Evolutionary conservation across 1,140 invertebrate species (phyloP), one percentile per base, ranked within the genome.

Genomic region (Paraescarpia echinospica): DNA sequence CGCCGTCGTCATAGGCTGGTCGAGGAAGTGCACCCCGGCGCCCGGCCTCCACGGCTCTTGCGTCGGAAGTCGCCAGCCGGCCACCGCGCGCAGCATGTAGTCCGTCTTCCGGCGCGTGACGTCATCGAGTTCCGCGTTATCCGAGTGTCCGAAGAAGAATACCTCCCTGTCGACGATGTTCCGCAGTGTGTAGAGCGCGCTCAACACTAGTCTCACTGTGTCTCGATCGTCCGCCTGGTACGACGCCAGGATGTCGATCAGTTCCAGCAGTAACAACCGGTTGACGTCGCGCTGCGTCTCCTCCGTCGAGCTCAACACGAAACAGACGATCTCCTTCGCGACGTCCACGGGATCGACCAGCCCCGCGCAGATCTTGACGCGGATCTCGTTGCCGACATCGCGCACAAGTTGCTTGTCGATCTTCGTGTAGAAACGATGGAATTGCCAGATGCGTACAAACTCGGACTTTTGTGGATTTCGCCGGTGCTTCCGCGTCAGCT

Each of bases 21-120:
- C 59, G 27, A 77, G 59, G 59, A 77, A 77, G 59, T 77, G 22
- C 14, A 2, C 22, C 59, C 59, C 59, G 8, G 27, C 27, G 22
- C 59, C 59, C 59, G 59, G 59, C 59, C 2, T 77, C 59, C 59
- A 77, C 59, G 14, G 59, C 59, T 77, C 59, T 6, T 77, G 18
- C 59, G 59, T 18, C 59, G 59, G 59, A 77, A 77, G 59, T 77
- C 59, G 59, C 59, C 59, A 77, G 22, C 59, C 59, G 27, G 59
- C 59, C 59, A 77, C 59, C 59, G 59, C 59, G 59, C 59, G 59
- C 59, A 77, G 59, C 59, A 77, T 77, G 59, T 77, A 77, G 59
- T 18, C 59, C 27, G 59, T 77, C 59, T 77, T 77, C 59, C 59
- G 59, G 14, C 59, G 59, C 18, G 59, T 77, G 12, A 77, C 59